Evolutionary conservation across 2,888 invertebrate species (phyloP).

Genomic region (Diarsia dahlii): DNA sequence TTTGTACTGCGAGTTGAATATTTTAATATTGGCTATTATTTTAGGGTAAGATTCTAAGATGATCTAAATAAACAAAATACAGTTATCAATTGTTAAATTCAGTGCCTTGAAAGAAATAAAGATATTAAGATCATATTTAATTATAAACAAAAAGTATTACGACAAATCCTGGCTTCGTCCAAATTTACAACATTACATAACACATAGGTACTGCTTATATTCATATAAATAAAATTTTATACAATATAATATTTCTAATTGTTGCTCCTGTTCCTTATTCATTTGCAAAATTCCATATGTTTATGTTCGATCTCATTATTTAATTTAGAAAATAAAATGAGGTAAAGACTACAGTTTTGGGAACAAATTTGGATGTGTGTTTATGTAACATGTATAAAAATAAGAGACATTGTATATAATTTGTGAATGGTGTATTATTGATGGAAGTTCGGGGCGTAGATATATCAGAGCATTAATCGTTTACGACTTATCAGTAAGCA

Average conservation of each 20-base stretch:
- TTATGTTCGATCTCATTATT: conserved; percentile 90
- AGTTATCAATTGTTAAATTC: conserved; percentile 87
- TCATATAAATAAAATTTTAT: conserved; percentile 68
- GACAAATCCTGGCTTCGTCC: conserved; percentile 76
- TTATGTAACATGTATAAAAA: conserved; percentile 88
- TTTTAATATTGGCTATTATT: conserved; percentile 90
- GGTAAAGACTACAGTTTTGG: conserved; percentile 91
- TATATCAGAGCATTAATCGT: conserved; percentile 84
- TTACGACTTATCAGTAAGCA: conserved; percentile 83
- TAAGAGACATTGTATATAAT: conserved; percentile 88
- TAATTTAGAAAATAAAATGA: conserved; percentile 90
- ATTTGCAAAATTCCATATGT: conserved; percentile 86
- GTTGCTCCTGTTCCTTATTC: conserved; percentile 75
- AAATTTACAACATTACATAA: conserved; percentile 73
- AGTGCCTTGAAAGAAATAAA: conserved; percentile 88
- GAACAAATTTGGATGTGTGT: conserved; percentile 90
- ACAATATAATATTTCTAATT: conserved; percentile 70
- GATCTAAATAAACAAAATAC: conserved; percentile 83
- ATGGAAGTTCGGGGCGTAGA: conserved; percentile 77
- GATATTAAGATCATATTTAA: conserved; percentile 82
- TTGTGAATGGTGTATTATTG: conserved; percentile 89
- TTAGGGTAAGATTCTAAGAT: conserved; percentile 85
- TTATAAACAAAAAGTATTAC: conserved; percentile 79
- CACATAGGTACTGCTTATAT: conserved; percentile 71
- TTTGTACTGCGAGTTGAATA: conserved; percentile 87